These are phyloP conservation scores for Steinernema hermaphroditum DNA, from an alignment of 2,888 invertebrate species.

Conservation along the genomic window DNA sequence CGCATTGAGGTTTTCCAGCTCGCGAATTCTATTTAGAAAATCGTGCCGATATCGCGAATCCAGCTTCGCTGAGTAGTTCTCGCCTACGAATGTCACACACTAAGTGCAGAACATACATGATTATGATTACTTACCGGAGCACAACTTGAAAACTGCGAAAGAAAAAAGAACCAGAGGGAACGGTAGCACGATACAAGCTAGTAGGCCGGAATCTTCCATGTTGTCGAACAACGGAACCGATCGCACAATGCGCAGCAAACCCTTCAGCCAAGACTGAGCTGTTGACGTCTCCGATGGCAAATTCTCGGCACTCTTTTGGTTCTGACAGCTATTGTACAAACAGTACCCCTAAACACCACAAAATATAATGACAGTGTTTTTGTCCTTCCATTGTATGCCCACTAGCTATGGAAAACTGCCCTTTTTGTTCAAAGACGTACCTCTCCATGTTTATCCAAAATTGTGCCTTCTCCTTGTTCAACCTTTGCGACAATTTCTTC, in stretches of 20 bases:
- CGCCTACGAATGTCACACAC: not conserved
- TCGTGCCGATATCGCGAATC: conserved; percentile 17
- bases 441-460: conserved; percentile 13
- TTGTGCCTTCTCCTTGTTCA: not conserved
- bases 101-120: not conserved
- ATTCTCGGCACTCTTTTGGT: not conserved
- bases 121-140: not conserved
- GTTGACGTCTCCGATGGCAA: not conserved
- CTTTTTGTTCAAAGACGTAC: too few relatives aligned
- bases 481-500: not conserved
- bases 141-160: not conserved
- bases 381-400: too few relatives aligned
- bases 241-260: not conserved
- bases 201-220: not conserved
- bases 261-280: not conserved
- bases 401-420: too few relatives aligned
- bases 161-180: not conserved
- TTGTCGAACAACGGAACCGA: conserved; percentile 5
- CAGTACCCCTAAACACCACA: conserved; percentile 1
- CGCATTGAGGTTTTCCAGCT: not conserved
- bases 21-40: not conserved
- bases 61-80: not conserved
- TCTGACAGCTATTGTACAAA: not conserved
- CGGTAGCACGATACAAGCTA: not conserved
- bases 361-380: too few relatives aligned